Evolutionary conservation across 2,113 vertebrate species (phyloP).

Genomic region (Hepsetus odoe): DNA sequence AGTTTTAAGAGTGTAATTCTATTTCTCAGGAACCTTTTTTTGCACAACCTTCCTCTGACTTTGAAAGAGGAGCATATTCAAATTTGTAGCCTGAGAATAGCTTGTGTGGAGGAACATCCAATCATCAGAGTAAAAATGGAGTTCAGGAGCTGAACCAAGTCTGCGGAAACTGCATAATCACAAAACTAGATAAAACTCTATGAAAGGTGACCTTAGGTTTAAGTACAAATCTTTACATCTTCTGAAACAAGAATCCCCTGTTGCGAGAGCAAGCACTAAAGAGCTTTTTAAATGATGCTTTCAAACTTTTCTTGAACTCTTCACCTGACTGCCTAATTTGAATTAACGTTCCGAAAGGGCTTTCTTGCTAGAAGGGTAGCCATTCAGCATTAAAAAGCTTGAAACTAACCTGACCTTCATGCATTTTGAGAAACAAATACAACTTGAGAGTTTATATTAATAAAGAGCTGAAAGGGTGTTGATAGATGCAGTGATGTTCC

Average conservation of each 20-base stretch:
- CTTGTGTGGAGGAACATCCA: neutral
- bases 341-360: neutral
- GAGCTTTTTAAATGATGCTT: conserved; percentile 6
- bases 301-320: conserved; percentile 38
- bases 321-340: conserved; percentile 17
- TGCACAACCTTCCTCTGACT: conserved; percentile 23
- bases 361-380: neutral
- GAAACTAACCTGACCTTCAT: neutral
- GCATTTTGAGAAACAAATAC: neutral
- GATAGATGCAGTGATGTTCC: neutral
- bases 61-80: conserved; percentile 11
- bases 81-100: neutral
- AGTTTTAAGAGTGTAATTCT: neutral
- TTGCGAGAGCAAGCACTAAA: neutral
- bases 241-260: neutral
- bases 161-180: neutral
- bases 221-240: conserved; percentile 4
- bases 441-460: neutral
- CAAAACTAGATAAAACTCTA: conserved; percentile 8
- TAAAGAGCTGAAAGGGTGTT: neutral
- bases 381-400: neutral
- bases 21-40: neutral
- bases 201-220: conserved; percentile 28
- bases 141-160: neutral
- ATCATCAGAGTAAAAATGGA: neutral